These are phyloP conservation scores for Cephus runcator DNA, from an alignment of 2,888 invertebrate genomes.

Conservation along the genomic window DNA sequence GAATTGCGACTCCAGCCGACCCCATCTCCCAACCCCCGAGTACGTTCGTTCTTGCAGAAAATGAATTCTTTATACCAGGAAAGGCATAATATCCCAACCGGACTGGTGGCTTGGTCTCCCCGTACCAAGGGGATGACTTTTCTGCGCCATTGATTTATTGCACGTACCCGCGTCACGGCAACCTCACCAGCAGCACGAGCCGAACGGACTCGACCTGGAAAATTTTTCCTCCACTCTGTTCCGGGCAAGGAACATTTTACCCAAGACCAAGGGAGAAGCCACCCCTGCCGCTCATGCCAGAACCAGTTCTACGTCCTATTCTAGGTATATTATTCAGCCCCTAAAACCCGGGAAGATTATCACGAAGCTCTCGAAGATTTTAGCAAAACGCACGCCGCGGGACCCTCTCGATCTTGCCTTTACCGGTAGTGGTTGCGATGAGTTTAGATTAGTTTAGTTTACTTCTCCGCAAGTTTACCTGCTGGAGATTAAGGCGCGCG, in stretches of 20 bases:
- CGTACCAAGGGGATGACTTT: conserved; percentile 29
- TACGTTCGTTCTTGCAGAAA: conserved; percentile 24
- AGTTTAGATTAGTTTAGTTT: conserved; percentile 63
- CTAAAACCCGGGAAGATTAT: background rate
- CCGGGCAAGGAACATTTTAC: background rate
- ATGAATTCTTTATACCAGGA: conserved; percentile 37
- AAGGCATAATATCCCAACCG: conserved; percentile 29
- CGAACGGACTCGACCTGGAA: background rate
- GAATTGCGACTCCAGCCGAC: background rate
- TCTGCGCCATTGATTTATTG: conserved; percentile 38
- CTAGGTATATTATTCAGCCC: background rate
- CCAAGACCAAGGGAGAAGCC: background rate
- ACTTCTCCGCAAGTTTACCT: conserved; percentile 58
- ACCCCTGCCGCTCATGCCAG: background rate
- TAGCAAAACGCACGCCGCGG: conserved; percentile 5
- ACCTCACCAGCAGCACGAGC: background rate
- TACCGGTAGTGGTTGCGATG: conserved; percentile 45
- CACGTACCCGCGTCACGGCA: conserved; percentile 8
- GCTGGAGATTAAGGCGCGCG: conserved; percentile 51
- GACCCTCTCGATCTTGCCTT: conserved; percentile 27
- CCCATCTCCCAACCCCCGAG: background rate
- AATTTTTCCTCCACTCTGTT: background rate
- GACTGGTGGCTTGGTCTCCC: background rate
- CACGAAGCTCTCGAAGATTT: background rate
- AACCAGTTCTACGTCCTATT: background rate